phyloP scores from a whole-genome alignment of 2,888 invertebrate genomes.

The Mellilla xanthometata region DNA sequence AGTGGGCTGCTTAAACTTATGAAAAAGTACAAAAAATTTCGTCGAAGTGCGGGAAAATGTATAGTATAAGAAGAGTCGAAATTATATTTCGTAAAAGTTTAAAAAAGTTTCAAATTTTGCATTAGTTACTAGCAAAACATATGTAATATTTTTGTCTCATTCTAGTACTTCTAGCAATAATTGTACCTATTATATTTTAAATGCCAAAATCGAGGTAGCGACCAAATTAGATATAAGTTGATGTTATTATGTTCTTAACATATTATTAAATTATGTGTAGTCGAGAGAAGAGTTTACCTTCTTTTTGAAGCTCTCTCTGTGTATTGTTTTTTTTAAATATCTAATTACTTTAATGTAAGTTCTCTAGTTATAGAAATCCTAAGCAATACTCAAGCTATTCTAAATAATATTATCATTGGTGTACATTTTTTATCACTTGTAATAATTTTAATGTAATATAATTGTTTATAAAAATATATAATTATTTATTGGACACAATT shows the following conservation, averaged over 20 bases:
- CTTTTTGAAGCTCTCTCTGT: constrained; percentile 41
- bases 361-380: constrained; percentile 54
- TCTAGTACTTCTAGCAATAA: too few species aligned
- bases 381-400: constrained; percentile 63
- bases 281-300: constrained; percentile 52
- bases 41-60: too few species aligned
- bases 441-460: constrained; percentile 6
- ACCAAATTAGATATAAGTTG: constrained; percentile 28
- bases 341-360: constrained; percentile 38
- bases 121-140: too few species aligned
- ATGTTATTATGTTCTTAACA: constrained; percentile 12
- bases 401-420: constrained; percentile 19
- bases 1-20: too few species aligned
- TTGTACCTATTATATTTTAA: not conserved
- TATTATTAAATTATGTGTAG: constrained; percentile 21
- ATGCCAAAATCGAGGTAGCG: constrained; percentile 15
- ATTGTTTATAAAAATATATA: constrained; percentile 12
- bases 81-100: too few species aligned
- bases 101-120: too few species aligned
- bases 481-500: constrained; percentile 1
- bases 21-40: too few species aligned
- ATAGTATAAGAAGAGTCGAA: too few species aligned
- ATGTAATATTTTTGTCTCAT: too few species aligned
- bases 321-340: constrained; percentile 37
- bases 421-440: constrained; percentile 11